Base-by-base conservation (phyloP, 1,140 invertebrate species). In the Sminthurinus signatus region DNA sequence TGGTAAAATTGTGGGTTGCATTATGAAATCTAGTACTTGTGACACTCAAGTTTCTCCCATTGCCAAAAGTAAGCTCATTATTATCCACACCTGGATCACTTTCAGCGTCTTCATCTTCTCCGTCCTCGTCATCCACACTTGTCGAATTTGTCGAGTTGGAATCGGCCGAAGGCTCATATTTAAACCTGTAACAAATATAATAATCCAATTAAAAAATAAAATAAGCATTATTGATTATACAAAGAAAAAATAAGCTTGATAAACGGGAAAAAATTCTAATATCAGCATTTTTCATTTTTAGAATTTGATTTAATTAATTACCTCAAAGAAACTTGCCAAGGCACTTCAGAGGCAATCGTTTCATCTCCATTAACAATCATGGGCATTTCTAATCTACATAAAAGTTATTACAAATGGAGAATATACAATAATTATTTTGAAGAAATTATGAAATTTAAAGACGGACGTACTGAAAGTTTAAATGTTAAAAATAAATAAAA, bases 271-370 rank as follows among this genome's bases (percentile, higher is more conserved):
- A n/a, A n/a, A n/a, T n/a, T n/a, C n/a, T n/a, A n/a, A n/a, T n/a
- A n/a, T n/a, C n/a, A n/a, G n/a, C n/a, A n/a, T n/a, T n/a, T n/a
- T n/a, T n/a, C n/a, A n/a, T n/a, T n/a, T n/a, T n/a, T n/a, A n/a
- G n/a, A n/a, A n/a, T n/a, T n/a, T n/a, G n/a, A n/a, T n/a, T n/a
- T n/a, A n/a, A n/a, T n/a, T n/a, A n/a, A n/a, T n/a, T n/a, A n/a
- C n/a, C n/a, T n/a, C n/a, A 63, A 21, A 28, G 54, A 62, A 0
- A 43, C 65, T 54, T 67, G 65, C 65, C 65, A 67, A 27, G 65
- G 65, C 0, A 62, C 65, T 43, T 51, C 48, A 8, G 50, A 15
- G 17, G 62, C 52, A 19, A 57, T 51, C 1, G 60, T 59, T 14
- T 67, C 65, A 31, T 62, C 27, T 31, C 65, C 65, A 21, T 62